Evolutionary conservation across 2,113 vertebrate species (phyloP), one percentile per base, ranked within the genome.

Genomic region (Pollachius pollachius): DNA sequence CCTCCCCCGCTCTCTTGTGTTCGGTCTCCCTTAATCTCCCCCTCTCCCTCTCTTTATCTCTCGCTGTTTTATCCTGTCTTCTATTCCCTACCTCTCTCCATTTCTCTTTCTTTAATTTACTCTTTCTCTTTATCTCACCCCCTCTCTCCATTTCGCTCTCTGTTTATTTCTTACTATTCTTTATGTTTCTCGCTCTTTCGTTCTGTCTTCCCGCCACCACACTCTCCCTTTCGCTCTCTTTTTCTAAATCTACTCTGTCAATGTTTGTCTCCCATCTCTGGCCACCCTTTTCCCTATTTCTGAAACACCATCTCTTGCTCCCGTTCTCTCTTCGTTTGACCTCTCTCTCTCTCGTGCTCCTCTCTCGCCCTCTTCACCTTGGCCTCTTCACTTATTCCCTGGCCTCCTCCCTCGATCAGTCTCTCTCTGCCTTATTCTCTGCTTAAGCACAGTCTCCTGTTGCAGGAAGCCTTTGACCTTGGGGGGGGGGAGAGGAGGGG

Each of bases 341-440:
- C 37, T 16, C 17, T 57, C 54, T 57, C 54, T n/a, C 54, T 57
- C 15, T n/a, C 5, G 15, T 57, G 54, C 4, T 57, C 54, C 7
- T n/a, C 4, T 59, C 41, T 48, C 60, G 13, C 59, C 15, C 59
- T 25, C 52, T 57, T 65, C 41, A 13, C 41, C 41, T 48, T 9
- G n/a, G 4, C n/a, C 48, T 16, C 54, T n/a, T 57, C 54, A 48
- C 41, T 48, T 48, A 48, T 48, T 48, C 54, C 17, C 54, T 57
- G 15, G 3, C 17, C 1, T 56, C 16, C 63, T n/a, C 17, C 69
- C 69, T 70, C 52, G 61, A n/a, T 69, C 64, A 8, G 48, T 61
- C 23, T 74, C 67, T 65, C 72, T 30, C 5, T 30, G 21, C 21
- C 62, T 70, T 74, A 72, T 67, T 74, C 75, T 72, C 63, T 57